phyloP scores from a whole-genome alignment of 1,140 invertebrate genomes.

The Aphelenchoides fujianensis region DNA sequence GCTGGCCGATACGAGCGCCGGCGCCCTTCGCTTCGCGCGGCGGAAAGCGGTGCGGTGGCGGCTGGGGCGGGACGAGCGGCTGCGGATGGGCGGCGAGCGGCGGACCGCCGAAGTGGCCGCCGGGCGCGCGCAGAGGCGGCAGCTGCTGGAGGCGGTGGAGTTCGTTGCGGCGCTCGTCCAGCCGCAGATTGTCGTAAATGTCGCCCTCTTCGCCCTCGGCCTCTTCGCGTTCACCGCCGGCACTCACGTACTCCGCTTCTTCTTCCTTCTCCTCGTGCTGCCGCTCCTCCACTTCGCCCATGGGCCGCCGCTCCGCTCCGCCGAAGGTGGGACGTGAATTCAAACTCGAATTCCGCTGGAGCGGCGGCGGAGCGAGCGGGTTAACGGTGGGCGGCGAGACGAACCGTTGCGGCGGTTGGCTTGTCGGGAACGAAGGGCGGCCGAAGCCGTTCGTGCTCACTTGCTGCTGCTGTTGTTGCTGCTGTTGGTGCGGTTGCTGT shows the following conservation, averaged over 20 bases:
- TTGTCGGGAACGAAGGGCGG: background rate
- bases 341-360: background rate
- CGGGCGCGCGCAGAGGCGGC: background rate
- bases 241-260: background rate
- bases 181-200: constrained; percentile 55
- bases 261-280: too few relatives aligned
- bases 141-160: background rate
- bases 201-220: constrained; percentile 55
- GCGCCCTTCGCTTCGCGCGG: background rate
- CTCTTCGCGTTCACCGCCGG: background rate
- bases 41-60: constrained; percentile 1
- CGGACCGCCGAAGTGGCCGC: background rate
- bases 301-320: background rate
- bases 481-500: background rate
- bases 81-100: background rate
- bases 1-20: constrained; percentile 47
- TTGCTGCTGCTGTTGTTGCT: background rate
- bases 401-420: background rate
- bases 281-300: background rate
- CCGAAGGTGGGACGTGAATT: background rate
- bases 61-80: background rate
- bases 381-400: background rate
- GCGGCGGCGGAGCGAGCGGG: background rate
- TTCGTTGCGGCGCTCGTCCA: constrained; percentile 12
- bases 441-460: background rate